Conservation (phyloP, 2,113 vertebrate genomes). For the Aegithalos caudatus region DNA sequence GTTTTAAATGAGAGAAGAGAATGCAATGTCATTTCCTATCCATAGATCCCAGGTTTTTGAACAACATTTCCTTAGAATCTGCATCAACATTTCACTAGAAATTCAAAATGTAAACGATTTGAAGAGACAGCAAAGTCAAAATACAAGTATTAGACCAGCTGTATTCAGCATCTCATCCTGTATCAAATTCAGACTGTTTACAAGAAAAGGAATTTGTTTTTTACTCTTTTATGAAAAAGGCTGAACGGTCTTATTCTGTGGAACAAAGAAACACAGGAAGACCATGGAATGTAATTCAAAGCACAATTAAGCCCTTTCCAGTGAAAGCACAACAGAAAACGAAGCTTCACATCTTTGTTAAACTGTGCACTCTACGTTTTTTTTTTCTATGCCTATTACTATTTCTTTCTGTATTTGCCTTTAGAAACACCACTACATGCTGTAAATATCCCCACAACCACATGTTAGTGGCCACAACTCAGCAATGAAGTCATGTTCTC, state of each 20-base stretch:
- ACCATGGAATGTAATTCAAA: background rate
- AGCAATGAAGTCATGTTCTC: background rate
- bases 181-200: background rate
- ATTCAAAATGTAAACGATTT: background rate
- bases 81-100: slow-evolving; percentile 22
- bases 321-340: background rate
- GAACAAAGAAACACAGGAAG: background rate
- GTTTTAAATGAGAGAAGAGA: slow-evolving; percentile 27
- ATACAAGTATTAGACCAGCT: background rate
- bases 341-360: background rate
- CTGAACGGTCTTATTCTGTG: background rate
- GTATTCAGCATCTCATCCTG: background rate
- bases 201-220: background rate
- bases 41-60: background rate
- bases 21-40: slow-evolving; percentile 15
- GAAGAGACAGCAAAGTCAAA: slow-evolving; percentile 24
- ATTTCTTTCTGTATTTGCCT: background rate
- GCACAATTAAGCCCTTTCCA: background rate
- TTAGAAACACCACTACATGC: background rate
- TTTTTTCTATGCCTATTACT: background rate
- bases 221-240: background rate
- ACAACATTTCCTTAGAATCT: background rate
- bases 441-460: background rate
- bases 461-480: background rate
- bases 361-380: background rate